Evolutionary conservation across 2,888 invertebrate species (phyloP).

Genomic region (Tipula helvola): DNA sequence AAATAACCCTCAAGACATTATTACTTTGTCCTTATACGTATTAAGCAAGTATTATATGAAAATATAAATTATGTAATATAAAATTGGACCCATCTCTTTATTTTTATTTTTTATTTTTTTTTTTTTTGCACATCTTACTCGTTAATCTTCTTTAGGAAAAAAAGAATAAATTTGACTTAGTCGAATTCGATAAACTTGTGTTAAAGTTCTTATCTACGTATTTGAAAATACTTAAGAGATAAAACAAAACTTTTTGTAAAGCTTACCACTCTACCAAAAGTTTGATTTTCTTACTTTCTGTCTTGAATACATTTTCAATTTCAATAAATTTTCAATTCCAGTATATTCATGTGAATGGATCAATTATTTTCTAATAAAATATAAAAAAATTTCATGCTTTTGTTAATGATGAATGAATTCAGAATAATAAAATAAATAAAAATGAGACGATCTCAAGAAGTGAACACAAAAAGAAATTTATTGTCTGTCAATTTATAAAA

Average conservation of each 20-base stretch:
- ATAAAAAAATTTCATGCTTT: background rate
- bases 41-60: background rate
- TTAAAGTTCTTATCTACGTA: background rate
- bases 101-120: background rate
- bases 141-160: too few relatives aligned
- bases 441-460: background rate
- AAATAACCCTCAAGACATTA: background rate
- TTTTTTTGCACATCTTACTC: background rate
- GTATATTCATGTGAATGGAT: background rate
- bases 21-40: background rate
- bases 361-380: background rate
- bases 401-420: background rate
- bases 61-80: background rate
- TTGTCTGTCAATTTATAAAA: background rate
- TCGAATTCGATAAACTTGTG: too few relatives aligned
- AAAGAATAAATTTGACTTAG: too few relatives aligned
- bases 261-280: background rate
- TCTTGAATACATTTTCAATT: background rate
- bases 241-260: background rate
- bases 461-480: background rate
- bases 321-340: background rate
- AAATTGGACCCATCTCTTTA: background rate
- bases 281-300: background rate
- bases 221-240: background rate
- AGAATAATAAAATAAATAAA: too few relatives aligned